Percentiles rank a stretch among this genome's conserved stretches.
These are phyloP conservation scores for Drosophila neoperkinsi DNA, from an alignment of 2,888 invertebrate species.

Conservation along the genomic window DNA sequence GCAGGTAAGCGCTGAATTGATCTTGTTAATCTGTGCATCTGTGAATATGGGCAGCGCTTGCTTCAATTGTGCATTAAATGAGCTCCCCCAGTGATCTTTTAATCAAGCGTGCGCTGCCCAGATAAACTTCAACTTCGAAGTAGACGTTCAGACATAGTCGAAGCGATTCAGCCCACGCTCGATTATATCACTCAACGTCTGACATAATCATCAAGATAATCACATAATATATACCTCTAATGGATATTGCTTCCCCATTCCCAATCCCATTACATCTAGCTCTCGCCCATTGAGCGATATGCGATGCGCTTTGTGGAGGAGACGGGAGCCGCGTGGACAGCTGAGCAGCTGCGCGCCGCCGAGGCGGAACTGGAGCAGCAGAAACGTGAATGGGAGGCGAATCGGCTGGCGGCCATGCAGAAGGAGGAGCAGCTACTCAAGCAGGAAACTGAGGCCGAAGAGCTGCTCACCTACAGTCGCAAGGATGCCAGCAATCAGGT, in stretches of 20 bases:
- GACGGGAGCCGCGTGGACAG: constrained; percentile 91
- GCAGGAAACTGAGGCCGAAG: constrained; percentile 87
- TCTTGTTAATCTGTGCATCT: not conserved
- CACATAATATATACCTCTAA: not conserved
- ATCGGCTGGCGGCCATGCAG: constrained; percentile 90
- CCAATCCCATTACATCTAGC: constrained; percentile 86
- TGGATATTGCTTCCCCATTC: not conserved
- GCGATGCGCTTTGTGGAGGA: constrained; percentile 97
- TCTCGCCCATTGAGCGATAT: constrained; percentile 97
- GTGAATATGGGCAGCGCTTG: constrained; percentile 44
- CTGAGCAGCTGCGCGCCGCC: constrained; percentile 94
- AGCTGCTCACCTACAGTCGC: constrained; percentile 90
- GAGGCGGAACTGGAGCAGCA: constrained; percentile 94
- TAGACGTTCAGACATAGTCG: constrained; percentile 85
- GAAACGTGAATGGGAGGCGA: constrained; percentile 95
- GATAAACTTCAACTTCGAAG: constrained; percentile 49
- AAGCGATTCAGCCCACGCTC: constrained; percentile 71
- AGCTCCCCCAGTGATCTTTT: constrained; percentile 25
- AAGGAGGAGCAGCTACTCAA: constrained; percentile 88
- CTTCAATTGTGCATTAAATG: constrained; percentile 24
- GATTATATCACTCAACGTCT: constrained; percentile 85
- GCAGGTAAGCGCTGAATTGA: constrained; percentile 86
- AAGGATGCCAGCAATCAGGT: constrained; percentile 94
- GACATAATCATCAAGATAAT: constrained; percentile 57
- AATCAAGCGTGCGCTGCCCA: constrained; percentile 55